These are phyloP conservation scores for Adoxophyes honmai DNA, from an alignment of 1,140 invertebrate species.

Conservation along the genomic window DNA sequence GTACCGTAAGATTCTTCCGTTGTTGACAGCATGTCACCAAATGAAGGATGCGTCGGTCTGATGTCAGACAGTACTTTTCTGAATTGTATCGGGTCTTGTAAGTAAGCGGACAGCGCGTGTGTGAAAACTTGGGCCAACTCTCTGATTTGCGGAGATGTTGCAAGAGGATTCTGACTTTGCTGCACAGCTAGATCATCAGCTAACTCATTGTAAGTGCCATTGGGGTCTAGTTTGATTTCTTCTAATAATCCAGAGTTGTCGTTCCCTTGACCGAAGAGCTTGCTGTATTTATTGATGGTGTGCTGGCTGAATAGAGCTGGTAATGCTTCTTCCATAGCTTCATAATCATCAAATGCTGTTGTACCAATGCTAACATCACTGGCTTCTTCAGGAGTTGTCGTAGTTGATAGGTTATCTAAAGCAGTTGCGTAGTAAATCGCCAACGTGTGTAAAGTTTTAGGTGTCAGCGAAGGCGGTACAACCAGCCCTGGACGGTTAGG, in stretches of 20 bases:
- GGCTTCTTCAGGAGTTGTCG: slow-evolving; percentile 58
- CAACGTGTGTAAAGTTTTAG: slow-evolving; percentile 85
- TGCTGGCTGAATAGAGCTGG: slow-evolving; percentile 77
- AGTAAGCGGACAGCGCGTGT: slow-evolving; percentile 86
- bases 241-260: slow-evolving; percentile 53
- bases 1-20: slow-evolving; percentile 57
- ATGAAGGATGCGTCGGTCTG: slow-evolving; percentile 85
- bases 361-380: slow-evolving; percentile 50
- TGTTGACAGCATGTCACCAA: slow-evolving; percentile 56
- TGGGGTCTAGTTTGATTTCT: slow-evolving; percentile 59
- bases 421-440: slow-evolving; percentile 87
- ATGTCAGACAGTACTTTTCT: slow-evolving; percentile 85
- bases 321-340: slow-evolving; percentile 55
- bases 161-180: slow-evolving; percentile 79
- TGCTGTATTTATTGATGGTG: slow-evolving; percentile 79
- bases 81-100: slow-evolving; percentile 88
- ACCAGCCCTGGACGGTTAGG: slow-evolving; percentile 78
- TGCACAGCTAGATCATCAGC: slow-evolving; percentile 79
- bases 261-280: slow-evolving; percentile 74
- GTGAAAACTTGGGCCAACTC: slow-evolving; percentile 90
- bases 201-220: slow-evolving; percentile 72
- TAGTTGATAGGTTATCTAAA: slow-evolving; percentile 79
- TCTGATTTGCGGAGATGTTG: slow-evolving; percentile 81
- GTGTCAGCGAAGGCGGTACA: slow-evolving; percentile 83
- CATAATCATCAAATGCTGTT: slow-evolving; percentile 44